Evolutionary conservation across 2,888 invertebrate genomes (phyloP).

Genomic region (Lycaena phlaeas): DNA sequence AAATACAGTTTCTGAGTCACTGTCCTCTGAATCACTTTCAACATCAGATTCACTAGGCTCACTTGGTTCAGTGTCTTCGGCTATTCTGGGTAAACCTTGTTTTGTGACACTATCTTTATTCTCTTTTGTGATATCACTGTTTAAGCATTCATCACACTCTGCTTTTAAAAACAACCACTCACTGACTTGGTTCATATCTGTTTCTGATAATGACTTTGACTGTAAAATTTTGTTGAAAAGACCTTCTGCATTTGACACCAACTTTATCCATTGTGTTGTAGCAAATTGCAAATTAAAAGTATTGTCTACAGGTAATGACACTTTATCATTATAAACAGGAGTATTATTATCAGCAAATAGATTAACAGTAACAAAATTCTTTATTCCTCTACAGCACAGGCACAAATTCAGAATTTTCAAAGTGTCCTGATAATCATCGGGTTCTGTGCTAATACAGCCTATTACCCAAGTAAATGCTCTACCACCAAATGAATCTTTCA

Average conservation of each 20-base stretch:
- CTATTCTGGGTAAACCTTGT: constrained; percentile 61
- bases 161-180: constrained; percentile 90
- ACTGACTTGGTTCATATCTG: constrained; percentile 81
- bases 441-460: constrained; percentile 80
- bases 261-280: constrained; percentile 85
- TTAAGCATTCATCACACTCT: constrained; percentile 88
- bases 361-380: constrained; percentile 81
- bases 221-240: constrained; percentile 83
- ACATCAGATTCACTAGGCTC: constrained; percentile 75
- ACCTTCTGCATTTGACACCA: constrained; percentile 88
- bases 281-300: constrained; percentile 86
- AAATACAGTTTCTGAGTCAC: constrained; percentile 77
- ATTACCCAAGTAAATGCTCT: constrained; percentile 82
- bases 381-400: constrained; percentile 77
- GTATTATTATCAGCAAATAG: constrained; percentile 78
- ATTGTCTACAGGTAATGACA: constrained; percentile 42
- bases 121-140: constrained; percentile 64
- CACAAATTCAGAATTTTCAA: constrained; percentile 79
- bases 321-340: constrained; percentile 60
- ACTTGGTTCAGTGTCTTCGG: constrained; percentile 72
- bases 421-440: constrained; percentile 78
- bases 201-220: constrained; percentile 78
- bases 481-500: constrained; percentile 83
- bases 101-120: constrained; percentile 55
- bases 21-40: constrained; percentile 73